Conservation (phyloP, 2,888 invertebrate genomes). For the Barypeithes pellucidus region DNA sequence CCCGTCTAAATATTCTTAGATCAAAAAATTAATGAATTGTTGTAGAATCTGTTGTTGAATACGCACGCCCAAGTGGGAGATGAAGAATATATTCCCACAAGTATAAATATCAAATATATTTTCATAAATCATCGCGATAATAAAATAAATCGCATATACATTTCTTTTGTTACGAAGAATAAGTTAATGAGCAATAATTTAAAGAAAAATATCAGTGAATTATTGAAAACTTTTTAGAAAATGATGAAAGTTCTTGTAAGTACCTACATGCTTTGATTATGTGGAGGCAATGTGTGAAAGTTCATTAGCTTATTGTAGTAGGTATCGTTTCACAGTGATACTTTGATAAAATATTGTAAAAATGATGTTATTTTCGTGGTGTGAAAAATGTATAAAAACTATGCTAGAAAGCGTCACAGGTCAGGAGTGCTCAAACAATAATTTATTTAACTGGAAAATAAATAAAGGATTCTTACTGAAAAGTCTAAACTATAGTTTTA, state of each 20-base stretch:
- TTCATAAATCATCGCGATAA: constrained; percentile 2
- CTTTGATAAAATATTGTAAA: neutral
- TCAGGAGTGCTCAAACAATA: no score
- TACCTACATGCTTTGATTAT: neutral
- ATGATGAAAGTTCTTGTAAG: constrained; percentile 9
- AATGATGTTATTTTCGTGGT: no score
- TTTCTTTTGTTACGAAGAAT: neutral
- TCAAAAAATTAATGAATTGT: constrained; percentile 1
- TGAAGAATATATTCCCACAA: constrained; percentile 26
- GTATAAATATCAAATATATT: constrained; percentile 27
- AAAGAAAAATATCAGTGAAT: neutral
- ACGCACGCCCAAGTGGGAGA: constrained; percentile 20
- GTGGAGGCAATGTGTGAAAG: neutral
- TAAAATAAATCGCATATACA: neutral
- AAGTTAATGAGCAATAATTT: neutral
- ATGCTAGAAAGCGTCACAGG: no score
- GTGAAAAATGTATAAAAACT: no score
- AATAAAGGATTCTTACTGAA: no score
- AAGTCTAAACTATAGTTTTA: no score
- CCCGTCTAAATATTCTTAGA: neutral
- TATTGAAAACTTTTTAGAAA: neutral
- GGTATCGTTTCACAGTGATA: neutral
- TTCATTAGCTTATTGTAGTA: neutral
- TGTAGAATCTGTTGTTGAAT: neutral
- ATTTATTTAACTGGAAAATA: no score